Percentiles rank a stretch among this genome's conserved stretches.
Evolutionary conservation across 2,113 vertebrate genomes (phyloP).

Genomic region (Oryzias celebensis): DNA sequence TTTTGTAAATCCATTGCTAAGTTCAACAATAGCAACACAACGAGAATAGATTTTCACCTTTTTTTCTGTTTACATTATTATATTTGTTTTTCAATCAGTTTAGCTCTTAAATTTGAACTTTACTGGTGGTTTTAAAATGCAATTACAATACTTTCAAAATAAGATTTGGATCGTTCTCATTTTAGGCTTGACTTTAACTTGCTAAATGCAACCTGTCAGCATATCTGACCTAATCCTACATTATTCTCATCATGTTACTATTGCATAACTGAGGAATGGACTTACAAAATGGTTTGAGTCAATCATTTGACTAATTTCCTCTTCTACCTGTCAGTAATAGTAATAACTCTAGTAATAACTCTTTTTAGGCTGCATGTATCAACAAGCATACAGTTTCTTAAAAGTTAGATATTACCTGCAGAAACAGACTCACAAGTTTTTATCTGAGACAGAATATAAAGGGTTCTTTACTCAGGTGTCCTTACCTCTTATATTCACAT

Average conservation of each 20-base stretch:
- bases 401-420: background rate
- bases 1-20: background rate
- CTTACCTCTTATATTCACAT: background rate
- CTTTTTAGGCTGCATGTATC: slow-evolving; percentile 15
- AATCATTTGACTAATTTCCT: background rate
- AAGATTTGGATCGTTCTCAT: too few species aligned
- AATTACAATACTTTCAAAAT: too few species aligned
- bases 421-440: background rate
- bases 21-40: background rate
- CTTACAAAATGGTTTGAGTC: background rate
- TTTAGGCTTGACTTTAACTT: too few species aligned
- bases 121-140: too few species aligned
- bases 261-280: background rate
- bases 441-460: background rate
- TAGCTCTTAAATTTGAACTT: too few species aligned
- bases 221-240: background rate
- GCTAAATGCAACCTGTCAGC: too few species aligned
- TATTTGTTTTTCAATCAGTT: too few species aligned
- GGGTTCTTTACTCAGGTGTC: background rate
- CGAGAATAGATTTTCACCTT: background rate
- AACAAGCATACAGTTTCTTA: background rate
- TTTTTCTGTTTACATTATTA: too few species aligned
- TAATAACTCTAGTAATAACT: background rate
- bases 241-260: background rate
- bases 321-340: slow-evolving; percentile 2